Conservation (phyloP, 2,113 vertebrate genomes). For the Corvus moneduloides region DNA sequence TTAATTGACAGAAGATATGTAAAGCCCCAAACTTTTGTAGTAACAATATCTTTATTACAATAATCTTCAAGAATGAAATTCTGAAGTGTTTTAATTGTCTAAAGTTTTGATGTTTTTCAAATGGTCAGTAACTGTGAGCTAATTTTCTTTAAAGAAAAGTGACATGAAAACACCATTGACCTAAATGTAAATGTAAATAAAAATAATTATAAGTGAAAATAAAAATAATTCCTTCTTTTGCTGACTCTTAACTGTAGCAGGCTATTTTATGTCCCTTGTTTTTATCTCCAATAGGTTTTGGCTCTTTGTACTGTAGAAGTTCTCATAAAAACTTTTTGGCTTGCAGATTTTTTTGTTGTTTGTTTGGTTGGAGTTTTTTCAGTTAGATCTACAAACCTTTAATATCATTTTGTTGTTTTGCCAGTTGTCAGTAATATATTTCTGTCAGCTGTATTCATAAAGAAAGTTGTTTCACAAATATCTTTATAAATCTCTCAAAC, state of each 20-base stretch:
- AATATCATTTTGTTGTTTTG: not conserved
- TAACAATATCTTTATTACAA: not conserved
- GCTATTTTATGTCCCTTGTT: not conserved
- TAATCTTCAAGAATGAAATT: not conserved
- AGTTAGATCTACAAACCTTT: not conserved
- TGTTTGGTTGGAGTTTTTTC: not conserved
- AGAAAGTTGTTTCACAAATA: not conserved
- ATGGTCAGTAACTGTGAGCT: not conserved
- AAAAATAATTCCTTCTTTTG: not conserved
- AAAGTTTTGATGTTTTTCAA: not conserved
- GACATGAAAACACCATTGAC: not conserved
- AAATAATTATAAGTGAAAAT: not conserved
- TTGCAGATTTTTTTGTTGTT: not conserved
- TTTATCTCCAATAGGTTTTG: not conserved
- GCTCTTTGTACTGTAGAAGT: not conserved
- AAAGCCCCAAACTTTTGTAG: not conserved
- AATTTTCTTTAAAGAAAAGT: not conserved
- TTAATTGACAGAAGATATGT: not conserved
- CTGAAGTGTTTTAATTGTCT: not conserved
- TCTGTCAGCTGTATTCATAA: accelerated
- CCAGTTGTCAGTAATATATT: not conserved
- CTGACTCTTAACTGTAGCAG: not conserved
- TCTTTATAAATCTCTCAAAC: not conserved
- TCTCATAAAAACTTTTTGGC: not conserved
- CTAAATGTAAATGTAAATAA: not conserved